Evolutionary conservation across 2,797 vertebrate genomes (phyloP), one percentile per base, ranked within the genome.

Genomic region (Tangara arthus): DNA sequence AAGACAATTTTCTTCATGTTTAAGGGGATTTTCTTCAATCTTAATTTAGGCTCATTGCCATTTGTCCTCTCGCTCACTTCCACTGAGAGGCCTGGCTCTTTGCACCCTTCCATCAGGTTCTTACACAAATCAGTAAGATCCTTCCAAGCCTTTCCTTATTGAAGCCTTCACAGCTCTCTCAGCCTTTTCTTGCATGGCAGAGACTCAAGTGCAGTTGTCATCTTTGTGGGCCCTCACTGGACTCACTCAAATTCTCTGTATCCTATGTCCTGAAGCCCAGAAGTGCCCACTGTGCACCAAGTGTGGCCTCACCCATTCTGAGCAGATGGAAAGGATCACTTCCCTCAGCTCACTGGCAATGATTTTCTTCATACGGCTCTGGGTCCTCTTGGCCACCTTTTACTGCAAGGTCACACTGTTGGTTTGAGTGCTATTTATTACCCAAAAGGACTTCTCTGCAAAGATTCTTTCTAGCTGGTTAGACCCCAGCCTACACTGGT

Each of bases 201-300:
- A 22, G 8, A 41, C 30, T 57, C 18, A 23, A 57, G 32, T 52
- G 39, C 21, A 34, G 5, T 52, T 71, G 39, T 26, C 26, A 7
- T 14, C n/a, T 32, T 13, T 46, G n/a, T 64, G 44, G 15, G 7
- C 3, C 30, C 27, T 46, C 39, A 50, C 21, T 83, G 44, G 14
- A 23, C 44, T 46, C 8, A 23, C 52, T 32, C 22, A 11, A 4
- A 32, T 13, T 52, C n/a, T 50, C 8, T 41, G n/a, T 19, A 14
- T n/a, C 21, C 39, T 9, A 10, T 0, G 0, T 69, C 17, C 69
- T 32, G 15, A 8, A 57, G 20, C 34, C 57, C 49, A 68, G 30
- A 55, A 11, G 11, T 60, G 50, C 20, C 12, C 22, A 4, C 17
- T 41, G 10, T 3, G 30, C 4, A 2, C 50, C 39, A 14, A 0